phyloP scores from a whole-genome alignment of 2,797 vertebrate genomes.

The Vespertilio murinus region DNA sequence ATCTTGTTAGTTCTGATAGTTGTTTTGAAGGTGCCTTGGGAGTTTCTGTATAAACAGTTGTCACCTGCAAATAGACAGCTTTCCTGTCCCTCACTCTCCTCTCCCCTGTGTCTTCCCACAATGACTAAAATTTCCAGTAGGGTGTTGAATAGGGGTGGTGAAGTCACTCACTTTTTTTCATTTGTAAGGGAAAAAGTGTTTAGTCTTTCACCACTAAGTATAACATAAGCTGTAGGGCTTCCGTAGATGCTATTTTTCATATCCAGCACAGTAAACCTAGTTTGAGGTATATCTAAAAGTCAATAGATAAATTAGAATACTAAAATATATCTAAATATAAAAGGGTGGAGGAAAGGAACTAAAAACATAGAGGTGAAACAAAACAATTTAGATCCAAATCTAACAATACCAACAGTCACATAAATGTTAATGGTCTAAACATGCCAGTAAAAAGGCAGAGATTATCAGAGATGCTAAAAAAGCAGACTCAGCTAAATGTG shows the following conservation, averaged over 20 bases:
- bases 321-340: background rate
- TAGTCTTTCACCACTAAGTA: background rate
- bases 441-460: slow-evolving; percentile 2
- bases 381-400: slow-evolving; percentile 20
- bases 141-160: background rate
- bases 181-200: background rate
- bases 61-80: background rate
- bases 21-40: background rate
- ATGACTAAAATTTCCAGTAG: background rate
- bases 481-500: background rate
- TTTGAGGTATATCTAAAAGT: background rate
- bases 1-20: background rate
- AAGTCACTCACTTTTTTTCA: background rate
- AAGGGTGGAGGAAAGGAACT: background rate
- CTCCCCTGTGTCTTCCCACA: background rate
- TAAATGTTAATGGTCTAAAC: slow-evolving; percentile 2
- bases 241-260: background rate
- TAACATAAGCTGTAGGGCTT: background rate
- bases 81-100: background rate
- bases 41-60: background rate
- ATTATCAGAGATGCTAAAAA: background rate
- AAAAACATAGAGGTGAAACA: slow-evolving; percentile 26
- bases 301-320: background rate
- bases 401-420: background rate
- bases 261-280: background rate